Percentiles rank a stretch among this genome's conserved stretches.
phyloP scores from a whole-genome alignment of 2,888 invertebrate species.

The Rotaria magnacalcarata region DNA sequence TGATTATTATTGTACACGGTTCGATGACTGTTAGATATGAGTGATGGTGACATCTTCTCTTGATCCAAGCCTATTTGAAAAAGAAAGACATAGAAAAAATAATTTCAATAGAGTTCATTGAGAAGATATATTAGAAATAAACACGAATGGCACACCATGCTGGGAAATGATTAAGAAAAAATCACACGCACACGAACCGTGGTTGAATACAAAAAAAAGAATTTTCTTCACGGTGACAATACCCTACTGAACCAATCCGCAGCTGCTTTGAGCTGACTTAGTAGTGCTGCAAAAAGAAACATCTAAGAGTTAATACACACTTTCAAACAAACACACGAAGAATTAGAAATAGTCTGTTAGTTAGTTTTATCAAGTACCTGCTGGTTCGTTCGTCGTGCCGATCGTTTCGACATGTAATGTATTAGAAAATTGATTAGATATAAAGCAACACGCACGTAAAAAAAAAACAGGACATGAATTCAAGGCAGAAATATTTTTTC shows the following conservation, averaged over 20 bases:
- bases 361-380: background rate
- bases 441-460: background rate
- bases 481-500: background rate
- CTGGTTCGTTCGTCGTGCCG: background rate
- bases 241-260: constrained; percentile 18
- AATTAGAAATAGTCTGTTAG: background rate
- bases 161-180: background rate
- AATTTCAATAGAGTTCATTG: background rate
- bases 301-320: background rate
- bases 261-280: constrained; percentile 22
- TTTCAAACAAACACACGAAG: background rate
- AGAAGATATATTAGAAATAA: background rate
- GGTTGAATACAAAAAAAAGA: background rate
- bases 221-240: background rate
- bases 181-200: background rate
- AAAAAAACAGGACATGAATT: background rate
- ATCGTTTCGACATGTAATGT: background rate
- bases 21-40: background rate
- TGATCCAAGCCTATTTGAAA: background rate
- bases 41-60: background rate
- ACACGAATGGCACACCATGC: background rate
- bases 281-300: background rate
- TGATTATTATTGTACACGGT: background rate
- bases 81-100: background rate
- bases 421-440: background rate